Percentiles rank a stretch among this genome's conserved stretches.
Evolutionary conservation across 2,113 vertebrate genomes (phyloP).

Genomic region (Cephalopterus ornatus): DNA sequence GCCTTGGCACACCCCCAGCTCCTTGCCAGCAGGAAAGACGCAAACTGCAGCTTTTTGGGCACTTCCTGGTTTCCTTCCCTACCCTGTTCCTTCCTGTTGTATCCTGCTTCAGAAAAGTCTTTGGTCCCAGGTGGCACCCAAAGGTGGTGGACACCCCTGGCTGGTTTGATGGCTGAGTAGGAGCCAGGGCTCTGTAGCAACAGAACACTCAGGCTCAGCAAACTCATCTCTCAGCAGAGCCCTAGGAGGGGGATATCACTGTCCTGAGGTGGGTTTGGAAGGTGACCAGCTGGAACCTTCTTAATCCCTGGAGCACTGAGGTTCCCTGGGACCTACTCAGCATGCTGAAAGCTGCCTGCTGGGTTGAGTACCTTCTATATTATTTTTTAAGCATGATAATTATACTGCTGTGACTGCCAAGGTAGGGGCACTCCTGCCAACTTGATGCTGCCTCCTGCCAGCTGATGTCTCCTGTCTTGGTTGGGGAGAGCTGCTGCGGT

Average conservation of each 20-base stretch:
- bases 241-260: neutral
- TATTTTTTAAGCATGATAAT: neutral
- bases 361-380: neutral
- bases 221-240: neutral
- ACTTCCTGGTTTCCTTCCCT: accelerated
- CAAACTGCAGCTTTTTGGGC: neutral
- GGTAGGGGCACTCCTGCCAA: neutral
- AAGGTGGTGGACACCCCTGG: neutral
- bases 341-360: neutral
- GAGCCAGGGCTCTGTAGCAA: neutral
- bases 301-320: neutral
- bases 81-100: neutral
- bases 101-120: neutral
- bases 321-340: neutral
- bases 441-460: neutral
- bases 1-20: neutral
- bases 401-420: neutral
- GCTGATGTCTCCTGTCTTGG: neutral
- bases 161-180: neutral
- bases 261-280: neutral
- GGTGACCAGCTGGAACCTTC: neutral
- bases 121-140: neutral
- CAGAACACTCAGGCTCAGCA: neutral
- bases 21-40: neutral
- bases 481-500: neutral